These are phyloP conservation scores for Hydrophis major DNA, from an alignment of 2,797 vertebrate species.

Conservation along the genomic window DNA sequence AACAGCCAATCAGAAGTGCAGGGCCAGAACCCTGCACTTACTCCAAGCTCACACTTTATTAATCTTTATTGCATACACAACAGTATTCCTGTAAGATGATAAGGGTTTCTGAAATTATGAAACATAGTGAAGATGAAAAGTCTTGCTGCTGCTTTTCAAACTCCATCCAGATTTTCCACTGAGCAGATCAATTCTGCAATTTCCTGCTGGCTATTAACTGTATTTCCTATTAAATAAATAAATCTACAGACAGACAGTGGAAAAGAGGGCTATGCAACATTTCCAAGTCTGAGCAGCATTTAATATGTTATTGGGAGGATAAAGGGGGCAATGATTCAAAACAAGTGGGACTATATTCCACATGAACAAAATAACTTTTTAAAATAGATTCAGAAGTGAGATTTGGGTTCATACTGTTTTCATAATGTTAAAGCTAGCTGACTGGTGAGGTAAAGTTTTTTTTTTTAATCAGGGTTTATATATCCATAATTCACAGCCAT, in stretches of 20 bases:
- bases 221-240: neutral
- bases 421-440: neutral
- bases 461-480: neutral
- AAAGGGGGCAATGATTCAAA: neutral
- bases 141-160: neutral
- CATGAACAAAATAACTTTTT: neutral
- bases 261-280: neutral
- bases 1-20: too few relatives aligned
- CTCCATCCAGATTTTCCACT: neutral
- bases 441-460: neutral
- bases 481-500: neutral
- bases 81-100: neutral
- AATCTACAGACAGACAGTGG: neutral
- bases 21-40: too few relatives aligned
- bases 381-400: neutral
- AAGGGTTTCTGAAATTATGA: neutral
- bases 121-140: neutral
- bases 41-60: too few relatives aligned
- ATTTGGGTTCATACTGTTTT: neutral
- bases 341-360: neutral
- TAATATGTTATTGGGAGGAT: neutral
- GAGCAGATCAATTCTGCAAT: neutral
- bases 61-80: too few relatives aligned
- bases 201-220: neutral
- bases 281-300: neutral